Percentiles rank a stretch among this genome's conserved stretches.
Conservation (phyloP, 1,140 invertebrate genomes). For the Lanistes nyassanus region DNA sequence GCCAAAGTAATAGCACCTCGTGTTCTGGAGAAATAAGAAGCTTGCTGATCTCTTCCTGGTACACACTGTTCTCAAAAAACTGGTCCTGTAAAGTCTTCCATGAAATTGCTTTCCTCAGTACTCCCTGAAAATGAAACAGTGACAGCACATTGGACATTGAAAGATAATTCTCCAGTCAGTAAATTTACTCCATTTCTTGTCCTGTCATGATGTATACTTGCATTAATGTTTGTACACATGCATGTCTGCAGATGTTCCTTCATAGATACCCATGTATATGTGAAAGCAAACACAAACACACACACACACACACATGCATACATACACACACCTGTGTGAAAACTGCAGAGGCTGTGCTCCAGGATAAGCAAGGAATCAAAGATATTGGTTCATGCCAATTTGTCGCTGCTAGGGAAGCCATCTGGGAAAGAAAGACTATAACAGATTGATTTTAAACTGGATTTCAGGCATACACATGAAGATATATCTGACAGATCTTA, state of each 20-base stretch:
- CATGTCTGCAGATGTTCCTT: too few species aligned
- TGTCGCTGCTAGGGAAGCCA: slow-evolving; percentile 95
- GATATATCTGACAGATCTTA: neutral
- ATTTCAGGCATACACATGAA: neutral
- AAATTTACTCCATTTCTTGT: too few species aligned
- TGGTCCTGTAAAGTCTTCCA: slow-evolving; percentile 92
- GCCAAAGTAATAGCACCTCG: slow-evolving; percentile 12
- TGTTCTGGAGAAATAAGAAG: slow-evolving; percentile 71
- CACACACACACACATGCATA: too few species aligned
- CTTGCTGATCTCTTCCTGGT: slow-evolving; percentile 82
- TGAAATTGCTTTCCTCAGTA: slow-evolving; percentile 93
- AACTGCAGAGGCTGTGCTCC: slow-evolving; percentile 95
- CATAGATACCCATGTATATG: too few species aligned
- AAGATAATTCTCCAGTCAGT: too few species aligned
- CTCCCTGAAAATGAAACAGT: slow-evolving; percentile 78
- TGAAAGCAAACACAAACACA: too few species aligned
- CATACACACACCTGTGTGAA: slow-evolving; percentile 83
- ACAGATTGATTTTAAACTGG: slow-evolving; percentile 1
- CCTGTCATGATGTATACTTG: too few species aligned
- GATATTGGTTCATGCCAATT: slow-evolving; percentile 94
- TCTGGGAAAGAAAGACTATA: slow-evolving; percentile 72
- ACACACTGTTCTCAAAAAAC: slow-evolving; percentile 85
- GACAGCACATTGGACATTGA: too few species aligned
- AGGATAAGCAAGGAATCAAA: slow-evolving; percentile 94
- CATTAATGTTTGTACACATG: too few species aligned